These are phyloP conservation scores for Hippocampus guttulatus DNA, from an alignment of 2,113 vertebrate species.

Conservation along the genomic window DNA sequence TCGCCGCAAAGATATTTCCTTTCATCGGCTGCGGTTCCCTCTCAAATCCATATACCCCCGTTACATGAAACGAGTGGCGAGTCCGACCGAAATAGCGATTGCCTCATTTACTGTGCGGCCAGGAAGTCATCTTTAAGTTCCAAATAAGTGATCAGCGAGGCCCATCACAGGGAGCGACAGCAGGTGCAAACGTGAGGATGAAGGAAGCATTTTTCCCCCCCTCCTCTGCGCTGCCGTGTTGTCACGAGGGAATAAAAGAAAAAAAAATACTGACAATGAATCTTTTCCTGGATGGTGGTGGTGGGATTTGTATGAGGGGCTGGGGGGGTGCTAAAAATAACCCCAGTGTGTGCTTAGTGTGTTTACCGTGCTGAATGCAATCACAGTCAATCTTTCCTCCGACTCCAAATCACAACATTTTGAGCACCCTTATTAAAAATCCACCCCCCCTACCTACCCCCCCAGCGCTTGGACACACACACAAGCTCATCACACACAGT, in stretches of 20 bases:
- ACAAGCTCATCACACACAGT: conserved; percentile 39
- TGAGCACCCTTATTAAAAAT: conserved; percentile 46
- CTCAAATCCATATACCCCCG: conserved; percentile 20
- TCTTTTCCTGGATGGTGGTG: conserved; percentile 8
- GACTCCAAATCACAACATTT: conserved; percentile 32
- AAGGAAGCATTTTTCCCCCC: conserved; percentile 21
- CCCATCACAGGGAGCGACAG: conserved; percentile 1
- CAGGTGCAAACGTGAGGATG: background rate
- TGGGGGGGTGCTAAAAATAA: conserved; percentile 62
- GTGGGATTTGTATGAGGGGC: conserved; percentile 11
- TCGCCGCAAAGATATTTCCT: conserved; percentile 10
- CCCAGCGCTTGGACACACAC: conserved; percentile 47
- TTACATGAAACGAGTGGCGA: conserved; percentile 25
- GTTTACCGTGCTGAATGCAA: conserved; percentile 34
- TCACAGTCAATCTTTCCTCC: conserved; percentile 35
- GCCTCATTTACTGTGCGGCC: conserved; percentile 11
- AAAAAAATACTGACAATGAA: conserved; percentile 11
- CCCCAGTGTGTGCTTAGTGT: conserved; percentile 24
- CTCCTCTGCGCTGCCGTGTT: background rate
- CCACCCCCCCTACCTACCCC: background rate
- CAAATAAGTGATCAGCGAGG: background rate
- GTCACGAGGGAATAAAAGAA: background rate
- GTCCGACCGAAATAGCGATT: conserved; percentile 43
- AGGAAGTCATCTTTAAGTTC: background rate
- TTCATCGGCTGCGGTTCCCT: conserved; percentile 21